phyloP scores from a whole-genome alignment of 2,888 invertebrate species.

The Sympetrum striolatum region DNA sequence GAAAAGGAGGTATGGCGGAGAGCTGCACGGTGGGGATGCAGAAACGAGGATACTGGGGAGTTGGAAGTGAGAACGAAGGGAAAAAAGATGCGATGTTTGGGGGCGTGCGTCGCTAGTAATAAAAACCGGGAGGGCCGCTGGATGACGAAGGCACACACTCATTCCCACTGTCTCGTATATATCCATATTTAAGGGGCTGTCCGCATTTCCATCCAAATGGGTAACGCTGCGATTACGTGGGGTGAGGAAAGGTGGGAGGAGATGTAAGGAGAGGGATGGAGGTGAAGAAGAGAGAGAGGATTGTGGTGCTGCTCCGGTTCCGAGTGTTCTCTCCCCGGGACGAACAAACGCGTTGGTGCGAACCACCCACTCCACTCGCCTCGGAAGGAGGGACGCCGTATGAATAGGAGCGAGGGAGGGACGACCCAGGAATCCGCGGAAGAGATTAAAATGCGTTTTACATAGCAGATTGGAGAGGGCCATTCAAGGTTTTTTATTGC shows the following conservation, averaged over 20 bases:
- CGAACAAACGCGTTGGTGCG: slow-evolving; percentile 18
- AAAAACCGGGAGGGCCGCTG: neutral
- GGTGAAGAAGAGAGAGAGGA: neutral
- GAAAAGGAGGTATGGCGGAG: neutral
- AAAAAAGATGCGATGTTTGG: neutral
- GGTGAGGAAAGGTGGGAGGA: too few species aligned
- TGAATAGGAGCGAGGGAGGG: neutral
- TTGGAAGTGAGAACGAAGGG: neutral
- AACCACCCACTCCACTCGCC: neutral
- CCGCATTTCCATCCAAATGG: slow-evolving; percentile 23
- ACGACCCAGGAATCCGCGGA: neutral
- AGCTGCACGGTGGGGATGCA: neutral
- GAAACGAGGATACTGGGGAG: neutral
- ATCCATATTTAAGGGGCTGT: neutral
- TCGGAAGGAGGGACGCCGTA: neutral
- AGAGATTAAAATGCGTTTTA: neutral
- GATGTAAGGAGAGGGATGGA: neutral
- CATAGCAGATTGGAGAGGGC: neutral
- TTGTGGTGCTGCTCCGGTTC: neutral
- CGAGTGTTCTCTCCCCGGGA: slow-evolving; percentile 1
- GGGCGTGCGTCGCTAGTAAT: neutral
- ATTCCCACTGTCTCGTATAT: neutral
- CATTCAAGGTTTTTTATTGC: neutral
- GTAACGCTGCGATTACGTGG: neutral
- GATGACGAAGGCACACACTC: slow-evolving; percentile 13